A percentile compares a stretch with the other conserved stretches of the same genome.
phyloP scores from a whole-genome alignment of 1,140 invertebrate genomes.

The Aphelinus atriplicis region DNA sequence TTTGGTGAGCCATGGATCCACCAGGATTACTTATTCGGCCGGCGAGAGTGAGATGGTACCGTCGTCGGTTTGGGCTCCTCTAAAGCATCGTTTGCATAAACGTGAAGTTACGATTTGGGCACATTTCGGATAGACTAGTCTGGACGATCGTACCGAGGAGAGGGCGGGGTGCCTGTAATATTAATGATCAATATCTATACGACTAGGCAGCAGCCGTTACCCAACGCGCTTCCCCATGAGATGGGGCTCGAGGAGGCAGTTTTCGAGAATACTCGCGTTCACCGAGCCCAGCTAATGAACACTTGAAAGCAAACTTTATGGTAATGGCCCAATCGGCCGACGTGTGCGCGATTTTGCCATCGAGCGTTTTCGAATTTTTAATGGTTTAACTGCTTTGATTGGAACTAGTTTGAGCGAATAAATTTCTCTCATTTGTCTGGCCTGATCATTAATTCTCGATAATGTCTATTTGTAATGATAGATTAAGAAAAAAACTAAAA shows the following conservation, averaged over 20 bases:
- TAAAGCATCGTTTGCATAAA: slow-evolving; percentile 63
- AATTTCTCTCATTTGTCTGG: too few relatives aligned
- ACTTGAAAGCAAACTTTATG: not conserved
- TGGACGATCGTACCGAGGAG: not conserved
- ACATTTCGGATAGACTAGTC: not conserved
- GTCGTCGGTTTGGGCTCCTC: slow-evolving; percentile 24
- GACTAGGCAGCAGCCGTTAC: slow-evolving; percentile 16
- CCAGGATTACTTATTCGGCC: slow-evolving; percentile 56
- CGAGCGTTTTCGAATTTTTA: too few relatives aligned
- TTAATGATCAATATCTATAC: slow-evolving; percentile 47
- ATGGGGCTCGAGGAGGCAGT: too few relatives aligned
- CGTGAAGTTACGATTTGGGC: slow-evolving; percentile 52
- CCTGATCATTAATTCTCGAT: too few relatives aligned
- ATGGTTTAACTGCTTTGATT: too few relatives aligned
- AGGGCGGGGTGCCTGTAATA: slow-evolving; percentile 31
- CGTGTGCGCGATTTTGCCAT: too few relatives aligned
- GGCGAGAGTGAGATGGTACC: slow-evolving; percentile 45
- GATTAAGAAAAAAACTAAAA: too few relatives aligned
- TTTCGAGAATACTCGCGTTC: too few relatives aligned
- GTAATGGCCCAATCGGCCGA: not conserved
- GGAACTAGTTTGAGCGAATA: too few relatives aligned
- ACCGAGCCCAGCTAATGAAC: not conserved
- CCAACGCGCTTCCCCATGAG: too few relatives aligned
- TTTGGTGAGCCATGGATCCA: slow-evolving; percentile 34
- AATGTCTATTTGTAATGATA: too few relatives aligned